These are phyloP conservation scores for Zhengitettix transpicula DNA, from an alignment of 2,888 invertebrate genomes.

Conservation along the genomic window DNA sequence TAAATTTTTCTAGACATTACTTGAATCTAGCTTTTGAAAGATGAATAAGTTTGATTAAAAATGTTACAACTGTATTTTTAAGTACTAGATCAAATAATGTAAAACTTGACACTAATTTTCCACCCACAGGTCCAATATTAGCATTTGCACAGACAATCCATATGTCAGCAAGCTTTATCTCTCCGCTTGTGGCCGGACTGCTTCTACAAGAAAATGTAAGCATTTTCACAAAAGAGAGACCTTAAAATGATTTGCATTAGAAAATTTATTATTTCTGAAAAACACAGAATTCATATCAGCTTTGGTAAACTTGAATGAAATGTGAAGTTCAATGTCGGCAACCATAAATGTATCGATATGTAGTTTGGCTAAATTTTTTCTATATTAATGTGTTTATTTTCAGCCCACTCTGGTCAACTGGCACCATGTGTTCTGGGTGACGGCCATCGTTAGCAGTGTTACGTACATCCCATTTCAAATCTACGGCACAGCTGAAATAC, in stretches of 20 bases:
- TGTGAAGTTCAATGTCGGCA: background rate
- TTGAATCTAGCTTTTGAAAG: no score
- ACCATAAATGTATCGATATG: background rate
- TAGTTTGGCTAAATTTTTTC: no score
- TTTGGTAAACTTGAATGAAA: no score
- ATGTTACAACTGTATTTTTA: background rate
- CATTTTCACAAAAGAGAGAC: conserved; percentile 5
- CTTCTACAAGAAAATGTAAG: conserved; percentile 40
- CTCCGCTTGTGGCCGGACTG: conserved; percentile 44
- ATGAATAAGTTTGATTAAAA: no score
- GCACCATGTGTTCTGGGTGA: conserved; percentile 44
- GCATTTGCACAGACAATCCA: conserved; percentile 63
- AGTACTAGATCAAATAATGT: background rate
- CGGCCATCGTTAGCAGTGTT: conserved; percentile 38
- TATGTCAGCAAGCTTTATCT: conserved; percentile 55
- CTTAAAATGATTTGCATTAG: background rate
- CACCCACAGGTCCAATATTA: conserved; percentile 49
- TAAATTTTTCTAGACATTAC: no score
- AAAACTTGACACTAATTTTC: background rate
- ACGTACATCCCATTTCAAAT: conserved; percentile 48
- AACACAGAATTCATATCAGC: no score
- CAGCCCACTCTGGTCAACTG: conserved; percentile 35
- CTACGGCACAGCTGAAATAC: conserved; percentile 43
- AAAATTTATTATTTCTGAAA: background rate
- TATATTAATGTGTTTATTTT: conserved; percentile 6